phyloP scores from a whole-genome alignment of 1,140 invertebrate species.

The Spodoptera frugiperda region DNA sequence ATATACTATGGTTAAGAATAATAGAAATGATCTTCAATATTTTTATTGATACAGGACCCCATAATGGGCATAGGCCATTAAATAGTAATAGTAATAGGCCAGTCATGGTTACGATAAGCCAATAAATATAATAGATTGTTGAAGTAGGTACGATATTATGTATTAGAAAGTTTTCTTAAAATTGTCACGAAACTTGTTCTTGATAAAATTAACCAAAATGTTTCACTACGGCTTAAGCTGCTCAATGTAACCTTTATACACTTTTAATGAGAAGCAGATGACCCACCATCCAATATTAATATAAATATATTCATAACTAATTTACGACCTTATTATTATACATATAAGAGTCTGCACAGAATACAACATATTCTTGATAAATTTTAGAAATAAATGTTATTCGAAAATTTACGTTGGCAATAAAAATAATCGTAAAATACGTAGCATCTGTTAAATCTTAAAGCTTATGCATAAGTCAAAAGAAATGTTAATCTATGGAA shows the following conservation, averaged over 20 bases:
- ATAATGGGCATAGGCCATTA: no score
- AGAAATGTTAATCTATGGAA: conserved; percentile 38
- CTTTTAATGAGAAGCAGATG: conserved; percentile 8
- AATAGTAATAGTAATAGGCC: no score
- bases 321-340: conserved; percentile 20
- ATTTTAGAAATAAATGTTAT: conserved; percentile 23
- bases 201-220: no score
- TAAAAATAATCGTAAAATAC: conserved; percentile 39
- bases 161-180: no score
- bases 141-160: neutral
- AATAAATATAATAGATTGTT: no score
- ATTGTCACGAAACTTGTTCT: no score
- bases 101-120: no score
- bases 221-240: neutral
- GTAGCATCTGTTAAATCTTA: conserved; percentile 26
- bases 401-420: conserved; percentile 36
- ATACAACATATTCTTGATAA: conserved; percentile 33
- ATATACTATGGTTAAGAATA: no score
- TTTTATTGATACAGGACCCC: no score
- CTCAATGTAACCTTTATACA: neutral
- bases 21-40: no score
- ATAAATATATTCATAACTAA: conserved; percentile 17
- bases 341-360: conserved; percentile 26
- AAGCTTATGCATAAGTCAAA: conserved; percentile 32
- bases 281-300: conserved; percentile 14